Evolutionary conservation across 2,888 invertebrate genomes (phyloP).

Genomic region (Sarcophaga subvicina): DNA sequence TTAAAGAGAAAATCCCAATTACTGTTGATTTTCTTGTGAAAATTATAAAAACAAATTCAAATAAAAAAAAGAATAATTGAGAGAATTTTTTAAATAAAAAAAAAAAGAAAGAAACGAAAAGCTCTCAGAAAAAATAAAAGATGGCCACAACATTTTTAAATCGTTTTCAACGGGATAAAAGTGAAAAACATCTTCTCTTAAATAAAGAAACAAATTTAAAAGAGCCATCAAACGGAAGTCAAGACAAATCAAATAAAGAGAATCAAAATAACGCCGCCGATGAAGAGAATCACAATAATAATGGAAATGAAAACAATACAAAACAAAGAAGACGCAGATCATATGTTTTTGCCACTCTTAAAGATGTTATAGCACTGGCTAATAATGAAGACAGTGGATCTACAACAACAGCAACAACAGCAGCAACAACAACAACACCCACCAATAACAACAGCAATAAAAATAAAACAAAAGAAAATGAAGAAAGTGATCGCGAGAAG

Average conservation of each 20-base stretch:
- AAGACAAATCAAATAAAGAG: constrained; percentile 52
- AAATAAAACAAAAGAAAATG: constrained; percentile 56
- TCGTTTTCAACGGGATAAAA: constrained; percentile 80
- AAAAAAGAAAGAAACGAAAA: constrained; percentile 4
- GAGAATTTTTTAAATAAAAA: not conserved
- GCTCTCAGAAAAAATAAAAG: constrained; percentile 4
- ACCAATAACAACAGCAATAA: constrained; percentile 57
- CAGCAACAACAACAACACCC: constrained; percentile 27
- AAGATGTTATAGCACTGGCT: constrained; percentile 62
- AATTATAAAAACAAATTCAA: not conserved
- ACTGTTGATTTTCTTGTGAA: too few relatives aligned
- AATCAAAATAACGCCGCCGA: constrained; percentile 45
- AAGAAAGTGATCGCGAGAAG: constrained; percentile 39
- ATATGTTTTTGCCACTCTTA: constrained; percentile 67
- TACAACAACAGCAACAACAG: constrained; percentile 35
- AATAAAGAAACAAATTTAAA: constrained; percentile 55
- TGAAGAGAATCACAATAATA: constrained; percentile 55
- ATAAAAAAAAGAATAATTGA: not conserved
- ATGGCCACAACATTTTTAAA: constrained; percentile 78
- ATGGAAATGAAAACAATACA: constrained; percentile 68
- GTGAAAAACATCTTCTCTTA: constrained; percentile 76
- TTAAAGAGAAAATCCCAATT: not conserved
- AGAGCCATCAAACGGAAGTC: constrained; percentile 56
- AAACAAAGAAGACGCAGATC: constrained; percentile 64
- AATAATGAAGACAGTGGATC: constrained; percentile 54